Percentiles rank a stretch among this genome's conserved stretches.
phyloP scores from a whole-genome alignment of 2,888 invertebrate species.

The Gortyna flavago region DNA sequence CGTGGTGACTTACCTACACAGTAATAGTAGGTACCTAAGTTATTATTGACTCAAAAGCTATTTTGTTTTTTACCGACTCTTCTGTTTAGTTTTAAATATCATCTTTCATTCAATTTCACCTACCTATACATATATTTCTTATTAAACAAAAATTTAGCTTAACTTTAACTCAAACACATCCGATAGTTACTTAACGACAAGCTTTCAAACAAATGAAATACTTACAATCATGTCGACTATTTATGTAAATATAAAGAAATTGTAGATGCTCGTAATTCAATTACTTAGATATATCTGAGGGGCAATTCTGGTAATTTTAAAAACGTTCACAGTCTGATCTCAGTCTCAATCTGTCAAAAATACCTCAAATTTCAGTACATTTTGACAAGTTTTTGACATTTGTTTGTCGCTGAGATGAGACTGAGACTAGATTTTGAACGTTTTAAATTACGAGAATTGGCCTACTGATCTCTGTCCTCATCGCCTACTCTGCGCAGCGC shows the following conservation, averaged over 20 bases:
- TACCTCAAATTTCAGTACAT: too few relatives aligned
- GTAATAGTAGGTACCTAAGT: background rate
- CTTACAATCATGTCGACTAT: background rate
- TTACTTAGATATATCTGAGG: too few relatives aligned
- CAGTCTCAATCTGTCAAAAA: too few relatives aligned
- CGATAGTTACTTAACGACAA: background rate
- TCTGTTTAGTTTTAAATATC: background rate
- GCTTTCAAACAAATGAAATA: background rate
- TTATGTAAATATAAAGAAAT: background rate
- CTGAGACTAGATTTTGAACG: too few relatives aligned
- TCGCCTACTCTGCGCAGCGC: conserved; percentile 71
- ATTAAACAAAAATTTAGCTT: background rate
- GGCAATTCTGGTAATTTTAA: too few relatives aligned
- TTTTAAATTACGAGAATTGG: too few relatives aligned
- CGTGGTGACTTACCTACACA: background rate
- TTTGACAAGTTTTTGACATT: too few relatives aligned
- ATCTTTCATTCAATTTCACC: background rate
- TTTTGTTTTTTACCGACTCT: background rate
- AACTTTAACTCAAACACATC: background rate
- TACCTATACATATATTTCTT: too few relatives aligned
- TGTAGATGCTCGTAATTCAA: background rate
- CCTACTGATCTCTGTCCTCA: conserved; percentile 53
- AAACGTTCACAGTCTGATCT: too few relatives aligned
- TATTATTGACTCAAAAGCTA: background rate
- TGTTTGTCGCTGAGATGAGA: too few relatives aligned